Base-by-base conservation (phyloP, 1,140 invertebrate genomes). In the Eufriesea mexicana region DNA sequence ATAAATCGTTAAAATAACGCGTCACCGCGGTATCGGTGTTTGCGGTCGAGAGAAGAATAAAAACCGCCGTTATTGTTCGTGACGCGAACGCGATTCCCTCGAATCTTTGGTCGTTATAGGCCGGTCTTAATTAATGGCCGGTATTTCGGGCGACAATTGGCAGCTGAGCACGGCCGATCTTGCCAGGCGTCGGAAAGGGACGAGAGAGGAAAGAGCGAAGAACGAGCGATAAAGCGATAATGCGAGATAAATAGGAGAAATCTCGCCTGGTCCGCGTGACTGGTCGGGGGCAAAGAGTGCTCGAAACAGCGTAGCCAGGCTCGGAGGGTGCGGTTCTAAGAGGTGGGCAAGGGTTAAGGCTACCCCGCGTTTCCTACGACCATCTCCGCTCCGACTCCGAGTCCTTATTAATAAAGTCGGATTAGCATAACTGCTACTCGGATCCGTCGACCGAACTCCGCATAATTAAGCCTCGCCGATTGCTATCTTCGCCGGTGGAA, bases 341-440 rank as follows among this genome's bases (percentile, higher is more conserved):
- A 85, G 84, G 85, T 90, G 89, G 91, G 86, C 86, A 81, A 90
- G 89, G 89, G 89, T 91, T 91, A 91, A 90, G 84, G 62, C 83
- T 73, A 84, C 85, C 80, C 35, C 25, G 71, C 51, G 85, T 89
- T 90, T 89, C 89, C 81, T 89, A 89, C 90, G 86, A 72, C 88
- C 88, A 91, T 92, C 84, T 90, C 87, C 85, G 88, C 87, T 90
- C 87, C 70, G 76, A 82, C 82, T 80, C 84, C 84, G 84, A 92
- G 91, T 91, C 91, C 91, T 91, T 92, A 92, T 91, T 92, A 92
- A 92, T 92, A 92, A 91, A 91, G 88, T 88, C 75, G 89, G 91
- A 92, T 92, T 92, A 92, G 89, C 91, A 91, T 92, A 91, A 91
- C 90, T 90, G 84, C 90, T 73, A n/a, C 71, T 85, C 67, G 89